These are phyloP conservation scores for Ariopsis seemanni DNA, from an alignment of 2,113 vertebrate species.

Conservation along the genomic window DNA sequence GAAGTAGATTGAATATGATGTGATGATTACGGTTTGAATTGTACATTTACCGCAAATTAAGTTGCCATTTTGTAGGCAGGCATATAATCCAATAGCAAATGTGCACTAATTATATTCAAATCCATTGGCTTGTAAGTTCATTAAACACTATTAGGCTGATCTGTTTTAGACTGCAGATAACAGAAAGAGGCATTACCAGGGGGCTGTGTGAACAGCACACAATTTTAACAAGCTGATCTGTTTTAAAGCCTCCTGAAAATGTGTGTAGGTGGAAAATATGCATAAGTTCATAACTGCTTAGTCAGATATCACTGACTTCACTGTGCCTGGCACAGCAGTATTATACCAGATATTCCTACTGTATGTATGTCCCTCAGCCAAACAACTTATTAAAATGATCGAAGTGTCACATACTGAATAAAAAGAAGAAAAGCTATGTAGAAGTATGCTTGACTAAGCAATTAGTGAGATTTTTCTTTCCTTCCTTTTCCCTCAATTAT, in stretches of 20 bases:
- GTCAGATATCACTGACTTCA: constrained; percentile 8
- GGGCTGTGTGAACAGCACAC: constrained; percentile 13
- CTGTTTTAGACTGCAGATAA: constrained; percentile 16
- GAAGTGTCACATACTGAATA: neutral
- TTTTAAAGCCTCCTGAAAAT: constrained; percentile 15
- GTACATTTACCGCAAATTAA: constrained; percentile 8
- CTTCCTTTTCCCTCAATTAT: neutral
- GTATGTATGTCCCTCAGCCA: neutral
- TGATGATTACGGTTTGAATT: neutral
- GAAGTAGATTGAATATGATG: neutral
- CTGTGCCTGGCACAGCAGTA: neutral
- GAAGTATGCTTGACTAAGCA: neutral
- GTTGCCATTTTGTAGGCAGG: constrained; percentile 6
- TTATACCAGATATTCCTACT: neutral
- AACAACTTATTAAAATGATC: constrained; percentile 12
- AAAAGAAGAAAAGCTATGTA: neutral
- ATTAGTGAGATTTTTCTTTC: constrained; percentile 13
- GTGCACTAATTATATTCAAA: constrained; percentile 28
- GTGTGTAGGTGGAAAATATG: constrained; percentile 14
- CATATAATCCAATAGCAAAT: neutral
- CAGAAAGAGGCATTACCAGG: constrained; percentile 18
- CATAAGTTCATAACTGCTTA: constrained; percentile 25
- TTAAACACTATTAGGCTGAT: constrained; percentile 40
- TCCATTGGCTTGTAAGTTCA: constrained; percentile 29
- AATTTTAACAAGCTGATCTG: constrained; percentile 28